phyloP scores from a whole-genome alignment of 2,888 invertebrate species.

The Campopleginae sp. region DNA sequence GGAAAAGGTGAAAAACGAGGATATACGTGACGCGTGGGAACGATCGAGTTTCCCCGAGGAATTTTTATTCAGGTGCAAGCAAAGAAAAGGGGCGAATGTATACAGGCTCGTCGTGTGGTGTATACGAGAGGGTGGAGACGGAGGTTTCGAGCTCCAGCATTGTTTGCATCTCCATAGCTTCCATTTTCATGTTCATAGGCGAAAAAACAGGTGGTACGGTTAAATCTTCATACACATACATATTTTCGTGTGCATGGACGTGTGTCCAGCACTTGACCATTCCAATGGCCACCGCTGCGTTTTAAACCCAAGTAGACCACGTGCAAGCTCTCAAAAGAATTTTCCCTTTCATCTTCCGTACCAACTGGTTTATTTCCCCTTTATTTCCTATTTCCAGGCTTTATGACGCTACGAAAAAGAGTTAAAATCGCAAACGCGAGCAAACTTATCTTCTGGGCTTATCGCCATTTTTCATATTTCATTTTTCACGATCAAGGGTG shows the following conservation, averaged over 20 bases:
- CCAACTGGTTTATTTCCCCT: neutral
- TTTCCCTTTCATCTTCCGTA: neutral
- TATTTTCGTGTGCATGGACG: neutral
- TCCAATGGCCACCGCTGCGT: neutral
- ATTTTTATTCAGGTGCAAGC: constrained; percentile 56
- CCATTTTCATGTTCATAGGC: constrained; percentile 37
- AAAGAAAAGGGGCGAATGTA: constrained; percentile 31
- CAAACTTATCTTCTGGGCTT: neutral
- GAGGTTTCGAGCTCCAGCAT: constrained; percentile 36
- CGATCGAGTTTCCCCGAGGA: constrained; percentile 62
- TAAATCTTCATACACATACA: neutral
- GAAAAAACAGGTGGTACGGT: constrained; percentile 63
- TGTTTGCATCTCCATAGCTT: constrained; percentile 62
- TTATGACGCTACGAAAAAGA: neutral
- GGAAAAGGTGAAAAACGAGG: constrained; percentile 44
- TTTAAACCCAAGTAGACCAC: constrained; percentile 16
- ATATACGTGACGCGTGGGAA: constrained; percentile 39
- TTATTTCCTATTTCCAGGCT: neutral
- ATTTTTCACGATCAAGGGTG: neutral
- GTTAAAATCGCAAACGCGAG: neutral
- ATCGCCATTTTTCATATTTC: neutral
- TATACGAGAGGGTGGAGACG: constrained; percentile 41
- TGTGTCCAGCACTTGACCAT: constrained; percentile 50
- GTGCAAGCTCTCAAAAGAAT: constrained; percentile 51
- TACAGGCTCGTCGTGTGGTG: constrained; percentile 13